phyloP scores from a whole-genome alignment of 1,140 invertebrate genomes.

The Pseudomyrmex gracilis region DNA sequence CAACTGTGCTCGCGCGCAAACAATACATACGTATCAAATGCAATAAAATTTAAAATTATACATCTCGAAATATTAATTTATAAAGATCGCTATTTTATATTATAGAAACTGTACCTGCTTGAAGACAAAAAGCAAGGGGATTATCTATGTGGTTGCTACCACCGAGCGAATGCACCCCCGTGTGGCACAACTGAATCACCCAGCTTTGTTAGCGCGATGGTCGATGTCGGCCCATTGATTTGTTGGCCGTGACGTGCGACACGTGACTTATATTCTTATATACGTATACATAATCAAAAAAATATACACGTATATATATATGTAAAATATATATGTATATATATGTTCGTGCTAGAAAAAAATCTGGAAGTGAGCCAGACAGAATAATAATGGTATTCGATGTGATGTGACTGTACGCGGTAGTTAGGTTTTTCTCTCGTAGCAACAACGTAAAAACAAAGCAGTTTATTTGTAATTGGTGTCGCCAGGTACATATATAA shows the following conservation, averaged over 20 bases:
- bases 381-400: constrained; percentile 35
- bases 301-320: constrained; percentile 21
- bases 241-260: constrained; percentile 68
- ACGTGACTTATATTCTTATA: constrained; percentile 65
- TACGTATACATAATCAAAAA: constrained; percentile 3
- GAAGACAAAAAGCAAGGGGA: neutral
- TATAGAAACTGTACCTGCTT: neutral
- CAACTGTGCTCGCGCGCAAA: neutral
- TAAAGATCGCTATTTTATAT: constrained; percentile 1
- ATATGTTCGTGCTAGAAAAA: neutral
- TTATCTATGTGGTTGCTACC: constrained; percentile 48
- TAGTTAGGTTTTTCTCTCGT: neutral
- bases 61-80: neutral
- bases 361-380: constrained; percentile 23
- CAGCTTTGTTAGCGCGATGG: constrained; percentile 71
- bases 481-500: neutral
- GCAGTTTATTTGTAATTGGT: neutral
- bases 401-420: neutral
- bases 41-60: neutral
- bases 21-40: neutral
- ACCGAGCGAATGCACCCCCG: constrained; percentile 62
- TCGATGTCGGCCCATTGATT: constrained; percentile 80
- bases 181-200: constrained; percentile 71
- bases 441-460: neutral
- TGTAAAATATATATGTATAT: constrained; percentile 26